phyloP scores from a whole-genome alignment of 2,888 invertebrate species.

The Drosophila mulleri region DNA sequence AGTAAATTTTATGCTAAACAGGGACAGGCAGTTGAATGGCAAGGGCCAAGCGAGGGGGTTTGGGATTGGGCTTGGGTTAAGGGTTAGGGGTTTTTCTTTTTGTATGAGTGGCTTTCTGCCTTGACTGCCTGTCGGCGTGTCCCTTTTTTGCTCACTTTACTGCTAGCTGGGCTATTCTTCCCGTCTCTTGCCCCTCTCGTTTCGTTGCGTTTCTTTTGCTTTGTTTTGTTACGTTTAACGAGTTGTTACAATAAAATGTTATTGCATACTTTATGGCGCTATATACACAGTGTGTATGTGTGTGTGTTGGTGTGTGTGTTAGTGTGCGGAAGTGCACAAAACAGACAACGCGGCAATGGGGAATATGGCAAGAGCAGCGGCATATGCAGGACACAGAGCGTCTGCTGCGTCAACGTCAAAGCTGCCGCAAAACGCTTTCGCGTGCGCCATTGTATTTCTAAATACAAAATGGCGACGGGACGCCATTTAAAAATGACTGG shows the following conservation, averaged over 20 bases:
- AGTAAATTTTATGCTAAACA: constrained; percentile 79
- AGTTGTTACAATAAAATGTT: constrained; percentile 80
- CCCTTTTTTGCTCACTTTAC: constrained; percentile 20
- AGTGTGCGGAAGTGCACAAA: constrained; percentile 51
- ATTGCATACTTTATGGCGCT: constrained; percentile 72
- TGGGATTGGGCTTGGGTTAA: constrained; percentile 4
- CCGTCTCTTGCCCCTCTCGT: constrained; percentile 1
- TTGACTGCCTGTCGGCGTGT: constrained; percentile 18
- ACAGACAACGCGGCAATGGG: constrained; percentile 49
- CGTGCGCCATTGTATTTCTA: constrained; percentile 61
- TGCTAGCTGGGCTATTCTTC: constrained; percentile 4
- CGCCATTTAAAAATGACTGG: constrained; percentile 41
- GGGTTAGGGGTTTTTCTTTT: constrained; percentile 5
- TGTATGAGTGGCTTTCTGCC: constrained; percentile 35
- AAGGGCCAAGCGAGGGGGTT: background rate
- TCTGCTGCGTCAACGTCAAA: constrained; percentile 52
- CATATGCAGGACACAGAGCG: constrained; percentile 52
- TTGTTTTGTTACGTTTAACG: constrained; percentile 68
- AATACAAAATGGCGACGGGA: constrained; percentile 65
- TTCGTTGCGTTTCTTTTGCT: constrained; percentile 18
- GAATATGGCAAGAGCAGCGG: constrained; percentile 24
- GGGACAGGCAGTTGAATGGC: constrained; percentile 24
- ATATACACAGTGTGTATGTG: constrained; percentile 8
- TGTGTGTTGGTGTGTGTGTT: constrained; percentile 15
- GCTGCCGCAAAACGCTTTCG: constrained; percentile 55